These are phyloP conservation scores for Acanthosepion lycidas DNA, from an alignment of 2,888 invertebrate genomes.

Conservation along the genomic window DNA sequence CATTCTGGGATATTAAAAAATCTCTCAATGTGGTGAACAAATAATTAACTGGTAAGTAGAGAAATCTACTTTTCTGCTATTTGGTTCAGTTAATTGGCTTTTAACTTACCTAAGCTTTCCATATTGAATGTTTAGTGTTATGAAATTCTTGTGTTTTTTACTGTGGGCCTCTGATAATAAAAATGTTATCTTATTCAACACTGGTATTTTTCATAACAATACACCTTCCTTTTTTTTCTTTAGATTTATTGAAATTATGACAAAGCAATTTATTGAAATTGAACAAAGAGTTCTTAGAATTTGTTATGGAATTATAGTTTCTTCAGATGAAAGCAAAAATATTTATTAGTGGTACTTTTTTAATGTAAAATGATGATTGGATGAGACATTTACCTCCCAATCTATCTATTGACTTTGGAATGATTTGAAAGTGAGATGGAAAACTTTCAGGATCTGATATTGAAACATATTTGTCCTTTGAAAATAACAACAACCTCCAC, in stretches of 20 bases:
- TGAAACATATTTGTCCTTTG: background rate
- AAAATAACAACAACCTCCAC: background rate
- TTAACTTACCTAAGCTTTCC: background rate
- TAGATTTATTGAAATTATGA: background rate
- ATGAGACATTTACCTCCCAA: background rate
- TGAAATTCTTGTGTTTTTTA: background rate
- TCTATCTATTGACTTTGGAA: background rate
- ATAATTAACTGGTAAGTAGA: background rate
- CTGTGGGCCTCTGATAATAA: background rate
- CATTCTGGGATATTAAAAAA: background rate
- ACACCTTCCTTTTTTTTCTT: background rate
- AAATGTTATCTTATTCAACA: background rate
- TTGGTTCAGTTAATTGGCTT: background rate
- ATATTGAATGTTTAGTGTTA: background rate
- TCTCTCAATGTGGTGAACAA: background rate
- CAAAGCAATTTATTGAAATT: background rate
- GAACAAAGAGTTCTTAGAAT: background rate
- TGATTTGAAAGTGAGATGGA: background rate
- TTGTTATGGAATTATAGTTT: background rate
- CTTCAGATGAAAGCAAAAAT: background rate
- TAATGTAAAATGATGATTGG: background rate
- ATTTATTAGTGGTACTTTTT: background rate
- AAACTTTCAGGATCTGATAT: background rate
- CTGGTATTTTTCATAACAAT: background rate
- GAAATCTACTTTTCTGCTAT: background rate